Evolutionary conservation across 2,888 invertebrate genomes (phyloP).

Genomic region (Reticulitermes lucifugus): DNA sequence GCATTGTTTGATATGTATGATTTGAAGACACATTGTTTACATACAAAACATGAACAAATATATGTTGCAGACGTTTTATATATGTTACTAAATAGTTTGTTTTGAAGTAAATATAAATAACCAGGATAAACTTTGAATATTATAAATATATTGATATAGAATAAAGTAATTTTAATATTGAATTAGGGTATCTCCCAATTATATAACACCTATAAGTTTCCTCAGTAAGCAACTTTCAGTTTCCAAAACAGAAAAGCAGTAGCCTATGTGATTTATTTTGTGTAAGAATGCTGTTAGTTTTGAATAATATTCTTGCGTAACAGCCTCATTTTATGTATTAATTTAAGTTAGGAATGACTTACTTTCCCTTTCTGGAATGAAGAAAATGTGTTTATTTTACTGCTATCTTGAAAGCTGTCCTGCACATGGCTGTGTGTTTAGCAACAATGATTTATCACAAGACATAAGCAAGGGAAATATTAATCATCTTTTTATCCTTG

Average conservation of each 20-base stretch:
- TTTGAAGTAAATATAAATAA: not conserved
- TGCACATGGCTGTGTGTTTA: too few relatives aligned
- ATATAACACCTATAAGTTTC: not conserved
- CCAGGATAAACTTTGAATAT: not conserved
- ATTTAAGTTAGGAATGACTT: too few relatives aligned
- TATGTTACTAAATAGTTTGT: not conserved
- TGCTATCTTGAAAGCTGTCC: too few relatives aligned
- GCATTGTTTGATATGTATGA: constrained; percentile 3
- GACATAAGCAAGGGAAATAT: too few relatives aligned
- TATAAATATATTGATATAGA: not conserved
- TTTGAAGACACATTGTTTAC: not conserved
- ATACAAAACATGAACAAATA: not conserved
- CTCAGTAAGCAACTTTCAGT: not conserved
- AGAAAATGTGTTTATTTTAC: too few relatives aligned
- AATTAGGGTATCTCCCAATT: too few relatives aligned
- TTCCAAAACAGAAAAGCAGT: not conserved
- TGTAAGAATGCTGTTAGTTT: too few relatives aligned
- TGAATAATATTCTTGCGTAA: too few relatives aligned
- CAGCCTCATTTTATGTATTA: too few relatives aligned
- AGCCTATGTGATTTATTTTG: not conserved
- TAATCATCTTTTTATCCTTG: too few relatives aligned
- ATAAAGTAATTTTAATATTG: not conserved
- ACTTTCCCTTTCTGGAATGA: too few relatives aligned
- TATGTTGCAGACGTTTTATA: not conserved
- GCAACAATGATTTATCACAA: too few relatives aligned